phyloP scores from a whole-genome alignment of 2,797 vertebrate species.

The Chiroxiphia lanceolata region DNA sequence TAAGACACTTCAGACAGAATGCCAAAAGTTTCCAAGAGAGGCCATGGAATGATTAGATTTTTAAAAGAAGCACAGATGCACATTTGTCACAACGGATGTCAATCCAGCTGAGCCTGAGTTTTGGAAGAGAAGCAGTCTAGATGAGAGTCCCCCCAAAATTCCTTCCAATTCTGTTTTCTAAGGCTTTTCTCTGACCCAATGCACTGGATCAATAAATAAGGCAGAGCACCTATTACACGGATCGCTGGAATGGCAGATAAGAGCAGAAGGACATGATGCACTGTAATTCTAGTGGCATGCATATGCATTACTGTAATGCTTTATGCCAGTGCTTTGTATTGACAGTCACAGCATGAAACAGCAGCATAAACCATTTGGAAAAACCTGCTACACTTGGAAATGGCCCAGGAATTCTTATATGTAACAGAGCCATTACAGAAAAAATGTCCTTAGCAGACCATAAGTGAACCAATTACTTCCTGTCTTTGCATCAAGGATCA shows the following conservation, averaged over 20 bases:
- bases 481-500: background rate
- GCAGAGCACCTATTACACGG: background rate
- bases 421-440: background rate
- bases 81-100: background rate
- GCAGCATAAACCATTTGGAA: background rate
- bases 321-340: background rate
- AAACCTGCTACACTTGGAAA: background rate
- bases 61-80: background rate
- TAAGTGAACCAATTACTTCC: background rate
- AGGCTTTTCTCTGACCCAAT: background rate
- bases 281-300: background rate
- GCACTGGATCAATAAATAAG: background rate
- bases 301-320: background rate
- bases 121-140: background rate
- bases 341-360: background rate
- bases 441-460: background rate
- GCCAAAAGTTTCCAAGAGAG: background rate
- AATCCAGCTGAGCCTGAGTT: background rate
- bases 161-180: background rate
- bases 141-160: background rate
- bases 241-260: background rate
- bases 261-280: background rate
- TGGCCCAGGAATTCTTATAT: background rate
- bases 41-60: background rate
- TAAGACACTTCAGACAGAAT: background rate